Conservation (phyloP, 2,888 invertebrate genomes). For the Cyclophora punctaria region DNA sequence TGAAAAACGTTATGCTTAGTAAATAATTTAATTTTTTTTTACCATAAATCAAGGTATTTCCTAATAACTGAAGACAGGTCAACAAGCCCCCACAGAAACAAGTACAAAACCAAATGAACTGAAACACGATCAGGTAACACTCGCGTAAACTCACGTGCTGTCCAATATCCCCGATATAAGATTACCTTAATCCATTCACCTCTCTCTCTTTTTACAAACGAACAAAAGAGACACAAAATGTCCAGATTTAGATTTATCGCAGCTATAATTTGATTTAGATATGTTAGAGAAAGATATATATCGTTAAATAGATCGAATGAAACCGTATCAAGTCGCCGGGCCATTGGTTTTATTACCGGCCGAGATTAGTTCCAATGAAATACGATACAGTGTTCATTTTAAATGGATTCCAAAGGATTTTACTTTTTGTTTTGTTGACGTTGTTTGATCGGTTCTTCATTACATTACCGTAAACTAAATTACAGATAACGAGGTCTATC, state of each 20-base stretch:
- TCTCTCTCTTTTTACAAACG: neutral
- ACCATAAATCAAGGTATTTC: too few relatives aligned
- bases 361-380: constrained; percentile 19
- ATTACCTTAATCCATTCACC: neutral
- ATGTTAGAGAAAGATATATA: constrained; percentile 3
- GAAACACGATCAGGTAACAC: too few relatives aligned
- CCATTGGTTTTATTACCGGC: constrained; percentile 14
- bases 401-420: constrained; percentile 2
- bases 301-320: constrained; percentile 8
- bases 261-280: constrained; percentile 14
- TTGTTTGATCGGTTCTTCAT: too few relatives aligned
- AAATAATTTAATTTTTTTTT: too few relatives aligned
- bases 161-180: constrained; percentile 2
- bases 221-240: constrained; percentile 4
- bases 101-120: too few relatives aligned
- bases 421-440: too few relatives aligned
- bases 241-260: constrained; percentile 10
- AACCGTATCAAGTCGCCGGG: constrained; percentile 12
- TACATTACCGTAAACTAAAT: too few relatives aligned
- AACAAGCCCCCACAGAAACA: too few relatives aligned
- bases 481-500: too few relatives aligned
- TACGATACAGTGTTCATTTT: constrained; percentile 8
- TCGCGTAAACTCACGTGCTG: neutral
- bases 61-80: too few relatives aligned
- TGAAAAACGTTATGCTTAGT: too few relatives aligned